phyloP scores from a whole-genome alignment of 2,797 vertebrate species.

The Sarcophilus harrisii region DNA sequence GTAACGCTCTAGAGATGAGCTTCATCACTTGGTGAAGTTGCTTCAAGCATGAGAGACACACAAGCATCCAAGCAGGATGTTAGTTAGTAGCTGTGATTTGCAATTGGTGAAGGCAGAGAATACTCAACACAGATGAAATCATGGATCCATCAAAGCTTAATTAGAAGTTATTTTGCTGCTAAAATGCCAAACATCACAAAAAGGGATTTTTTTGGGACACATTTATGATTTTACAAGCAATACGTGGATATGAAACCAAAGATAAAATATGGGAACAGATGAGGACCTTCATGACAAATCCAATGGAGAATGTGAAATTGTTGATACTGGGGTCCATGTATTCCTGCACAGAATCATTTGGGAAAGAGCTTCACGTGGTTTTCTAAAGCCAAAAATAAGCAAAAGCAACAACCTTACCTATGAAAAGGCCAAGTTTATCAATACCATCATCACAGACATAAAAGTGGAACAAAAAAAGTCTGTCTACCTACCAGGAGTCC shows the following conservation, averaged over 20 bases:
- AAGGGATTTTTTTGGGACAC: slow-evolving; percentile 33
- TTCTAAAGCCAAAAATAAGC: slow-evolving; percentile 43
- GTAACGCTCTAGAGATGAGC: neutral
- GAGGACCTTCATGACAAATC: slow-evolving; percentile 65
- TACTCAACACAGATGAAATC: neutral
- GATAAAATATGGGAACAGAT: slow-evolving; percentile 55
- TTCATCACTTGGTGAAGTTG: neutral
- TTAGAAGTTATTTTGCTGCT: slow-evolving; percentile 41
- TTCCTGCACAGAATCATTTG: slow-evolving; percentile 54
- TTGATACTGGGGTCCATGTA: slow-evolving; percentile 14
- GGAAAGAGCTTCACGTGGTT: slow-evolving; percentile 45
- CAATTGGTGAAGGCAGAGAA: neutral
- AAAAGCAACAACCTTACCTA: slow-evolving; percentile 20
- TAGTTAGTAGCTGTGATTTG: neutral
- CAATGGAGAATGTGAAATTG: slow-evolving; percentile 67
- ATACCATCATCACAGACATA: neutral
- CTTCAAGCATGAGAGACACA: neutral
- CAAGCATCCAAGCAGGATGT: neutral
- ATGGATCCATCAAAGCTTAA: neutral
- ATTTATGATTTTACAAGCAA: slow-evolving; percentile 45
- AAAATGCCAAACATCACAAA: slow-evolving; percentile 34
- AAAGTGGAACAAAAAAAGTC: neutral
- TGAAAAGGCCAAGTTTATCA: neutral
- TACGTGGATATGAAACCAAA: slow-evolving; percentile 57
- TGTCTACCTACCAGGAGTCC: neutral